A percentile compares a stretch with the other conserved stretches of the same genome.
Evolutionary conservation across 2,888 invertebrate genomes (phyloP).

Genomic region (Drosophila mercatorum): DNA sequence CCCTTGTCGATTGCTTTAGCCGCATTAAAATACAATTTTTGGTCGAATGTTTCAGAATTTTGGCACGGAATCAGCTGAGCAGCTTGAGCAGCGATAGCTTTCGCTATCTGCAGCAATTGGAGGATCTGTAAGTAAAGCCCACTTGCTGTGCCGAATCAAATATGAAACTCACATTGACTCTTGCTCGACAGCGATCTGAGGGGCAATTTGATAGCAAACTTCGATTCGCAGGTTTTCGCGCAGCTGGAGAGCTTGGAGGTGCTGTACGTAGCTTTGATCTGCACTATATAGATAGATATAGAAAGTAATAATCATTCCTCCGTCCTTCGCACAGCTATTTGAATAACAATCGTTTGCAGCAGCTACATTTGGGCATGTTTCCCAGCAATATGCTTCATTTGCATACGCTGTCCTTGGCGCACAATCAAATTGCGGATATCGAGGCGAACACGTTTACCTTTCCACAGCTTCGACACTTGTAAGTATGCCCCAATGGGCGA

Average conservation of each 20-base stretch:
- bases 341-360: slow-evolving; percentile 84
- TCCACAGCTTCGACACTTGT: slow-evolving; percentile 85
- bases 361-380: slow-evolving; percentile 82
- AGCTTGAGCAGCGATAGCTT: slow-evolving; percentile 74
- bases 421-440: slow-evolving; percentile 84
- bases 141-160: no score
- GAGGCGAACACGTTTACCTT: slow-evolving; percentile 81
- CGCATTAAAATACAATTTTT: slow-evolving; percentile 68
- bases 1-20: slow-evolving; percentile 24
- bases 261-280: slow-evolving; percentile 82
- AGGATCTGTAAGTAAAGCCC: slow-evolving; percentile 80
- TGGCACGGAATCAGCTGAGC: slow-evolving; percentile 81
- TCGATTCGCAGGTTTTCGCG: slow-evolving; percentile 82
- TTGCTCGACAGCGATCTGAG: slow-evolving; percentile 84
- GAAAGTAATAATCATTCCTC: background rate
- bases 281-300: background rate
- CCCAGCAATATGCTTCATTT: slow-evolving; percentile 81
- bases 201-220: slow-evolving; percentile 84
- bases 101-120: slow-evolving; percentile 71
- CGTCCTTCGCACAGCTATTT: slow-evolving; percentile 76
- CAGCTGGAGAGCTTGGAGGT: slow-evolving; percentile 84
- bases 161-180: no score
- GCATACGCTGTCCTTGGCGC: slow-evolving; percentile 85
- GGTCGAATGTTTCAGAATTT: slow-evolving; percentile 70
- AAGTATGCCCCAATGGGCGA: slow-evolving; percentile 72